Evolutionary conservation across 2,888 invertebrate genomes (phyloP), one percentile per base, ranked within the genome.

Genomic region (Lathronympha strigana): DNA sequence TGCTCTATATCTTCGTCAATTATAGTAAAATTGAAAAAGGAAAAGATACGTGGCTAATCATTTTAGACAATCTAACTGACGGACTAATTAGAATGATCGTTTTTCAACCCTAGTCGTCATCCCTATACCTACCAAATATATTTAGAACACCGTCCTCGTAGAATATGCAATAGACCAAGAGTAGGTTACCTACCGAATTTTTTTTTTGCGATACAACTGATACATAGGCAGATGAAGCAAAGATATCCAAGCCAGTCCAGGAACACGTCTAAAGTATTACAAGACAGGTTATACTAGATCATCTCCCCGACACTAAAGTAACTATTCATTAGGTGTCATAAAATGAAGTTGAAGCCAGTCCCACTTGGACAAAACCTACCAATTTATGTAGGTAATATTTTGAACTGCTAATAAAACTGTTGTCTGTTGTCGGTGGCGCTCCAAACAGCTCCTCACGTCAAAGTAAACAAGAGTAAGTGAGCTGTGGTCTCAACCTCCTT

Each of bases 371-470:
- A 13, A 21, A 33, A 17, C 33, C 15, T 17, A 36, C 8, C n/a
- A 9, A 25, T 15, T 36, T 17, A 53, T n/a, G n/a, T n/a, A n/a
- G n/a, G n/a, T n/a, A n/a, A n/a, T n/a, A 36, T 36, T n/a, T 47
- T 21, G 21, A 47, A 66, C 25, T 80, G 78, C 84, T 90, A 89
- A 90, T 78, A 84, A 83, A 86, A 88, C 73, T 87, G 79, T 92
- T 91, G 81, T 92, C 88, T 92, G 90, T 92, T 92, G 92, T 92
- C 92, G 92, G 92, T 92, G 92, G 92, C 90, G 92, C 88, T 84
- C 86, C 87, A 89, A 87, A 91, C 92, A 92, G 91, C 90, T 90
- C 85, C 81, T 88, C 87, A 86, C 90, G 87, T 89, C 87, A 87
- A 85, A 81, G 81, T 90, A 85, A 82, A 89, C 81, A 82, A 80